Evolutionary conservation across 2,113 vertebrate genomes (phyloP).

Genomic region (Arothron firmamentum): DNA sequence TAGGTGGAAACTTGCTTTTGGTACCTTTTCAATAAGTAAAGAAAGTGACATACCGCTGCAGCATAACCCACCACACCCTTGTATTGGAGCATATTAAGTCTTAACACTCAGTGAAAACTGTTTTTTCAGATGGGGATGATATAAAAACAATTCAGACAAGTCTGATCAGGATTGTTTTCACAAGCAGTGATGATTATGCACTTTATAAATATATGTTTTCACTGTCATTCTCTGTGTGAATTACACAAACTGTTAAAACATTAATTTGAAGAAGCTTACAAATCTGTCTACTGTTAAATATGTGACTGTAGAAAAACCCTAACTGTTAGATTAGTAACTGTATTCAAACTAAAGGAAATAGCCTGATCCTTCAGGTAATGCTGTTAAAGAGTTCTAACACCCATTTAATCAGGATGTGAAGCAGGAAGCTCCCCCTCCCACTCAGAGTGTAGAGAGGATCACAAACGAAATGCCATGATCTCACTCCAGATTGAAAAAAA

Average conservation of each 20-base stretch:
- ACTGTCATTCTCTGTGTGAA: neutral
- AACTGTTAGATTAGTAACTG: conserved; percentile 2
- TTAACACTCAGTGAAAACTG: conserved; percentile 39
- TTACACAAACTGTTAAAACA: neutral
- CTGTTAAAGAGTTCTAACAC: conserved; percentile 26
- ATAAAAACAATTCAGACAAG: conserved; percentile 37
- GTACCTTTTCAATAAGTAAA: conserved; percentile 16
- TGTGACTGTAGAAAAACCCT: conserved; percentile 3
- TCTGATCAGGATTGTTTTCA: conserved; percentile 25
- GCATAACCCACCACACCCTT: conserved; percentile 42
- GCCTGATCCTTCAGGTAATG: conserved; percentile 10
- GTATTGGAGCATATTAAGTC: conserved; percentile 45
- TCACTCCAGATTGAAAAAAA: conserved; percentile 16
- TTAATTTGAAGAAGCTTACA: no score
- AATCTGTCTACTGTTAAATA: neutral
- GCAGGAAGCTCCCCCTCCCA: conserved; percentile 23
- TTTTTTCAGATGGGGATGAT: conserved; percentile 13
- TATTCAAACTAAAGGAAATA: conserved; percentile 13
- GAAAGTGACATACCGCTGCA: conserved; percentile 9
- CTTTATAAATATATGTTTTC: neutral
- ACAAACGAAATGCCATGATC: conserved; percentile 37
- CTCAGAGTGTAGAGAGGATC: conserved; percentile 8
- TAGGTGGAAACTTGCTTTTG: neutral
- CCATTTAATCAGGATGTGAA: conserved; percentile 47
- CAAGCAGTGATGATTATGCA: conserved; percentile 8